phyloP scores from a whole-genome alignment of 2,888 invertebrate genomes.

The Eristalis pertinax region DNA sequence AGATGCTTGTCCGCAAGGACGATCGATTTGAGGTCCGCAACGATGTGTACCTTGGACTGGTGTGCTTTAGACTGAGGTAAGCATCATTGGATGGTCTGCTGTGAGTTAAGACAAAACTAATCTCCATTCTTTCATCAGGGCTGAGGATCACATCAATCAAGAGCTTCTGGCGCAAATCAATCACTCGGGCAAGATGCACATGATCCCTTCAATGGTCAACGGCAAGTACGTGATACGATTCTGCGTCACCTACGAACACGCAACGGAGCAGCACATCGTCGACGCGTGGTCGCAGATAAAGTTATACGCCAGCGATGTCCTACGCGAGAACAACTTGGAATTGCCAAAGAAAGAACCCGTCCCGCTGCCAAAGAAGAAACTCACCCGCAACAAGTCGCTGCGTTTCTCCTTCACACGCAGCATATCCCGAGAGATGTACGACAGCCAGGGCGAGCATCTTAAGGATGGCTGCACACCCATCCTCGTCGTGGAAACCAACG shows the following conservation, averaged over 20 bases:
- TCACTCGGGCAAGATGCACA: slow-evolving; percentile 91
- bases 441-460: slow-evolving; percentile 80
- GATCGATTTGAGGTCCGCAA: slow-evolving; percentile 89
- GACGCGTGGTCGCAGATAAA: slow-evolving; percentile 85
- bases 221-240: slow-evolving; percentile 90
- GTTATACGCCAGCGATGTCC: slow-evolving; percentile 84
- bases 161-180: slow-evolving; percentile 90
- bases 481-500: slow-evolving; percentile 79
- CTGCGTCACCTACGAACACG: slow-evolving; percentile 90
- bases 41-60: slow-evolving; percentile 88
- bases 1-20: slow-evolving; percentile 86
- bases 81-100: slow-evolving; percentile 1
- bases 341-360: slow-evolving; percentile 77
- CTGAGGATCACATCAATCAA: slow-evolving; percentile 88
- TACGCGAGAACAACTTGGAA: slow-evolving; percentile 80
- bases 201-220: slow-evolving; percentile 91
- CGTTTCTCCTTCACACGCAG: slow-evolving; percentile 82
- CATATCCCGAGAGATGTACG: slow-evolving; percentile 81
- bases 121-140: slow-evolving; percentile 79
- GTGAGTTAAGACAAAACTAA: neutral
- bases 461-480: slow-evolving; percentile 81
- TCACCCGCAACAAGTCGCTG: slow-evolving; percentile 80
- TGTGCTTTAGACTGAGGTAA: slow-evolving; percentile 87
- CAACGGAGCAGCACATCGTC: slow-evolving; percentile 88
- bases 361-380: slow-evolving; percentile 77